A percentile compares a stretch with the other conserved stretches of the same genome.
Conservation (phyloP, 2,113 vertebrate species). For the Pyrgilauda ruficollis region DNA sequence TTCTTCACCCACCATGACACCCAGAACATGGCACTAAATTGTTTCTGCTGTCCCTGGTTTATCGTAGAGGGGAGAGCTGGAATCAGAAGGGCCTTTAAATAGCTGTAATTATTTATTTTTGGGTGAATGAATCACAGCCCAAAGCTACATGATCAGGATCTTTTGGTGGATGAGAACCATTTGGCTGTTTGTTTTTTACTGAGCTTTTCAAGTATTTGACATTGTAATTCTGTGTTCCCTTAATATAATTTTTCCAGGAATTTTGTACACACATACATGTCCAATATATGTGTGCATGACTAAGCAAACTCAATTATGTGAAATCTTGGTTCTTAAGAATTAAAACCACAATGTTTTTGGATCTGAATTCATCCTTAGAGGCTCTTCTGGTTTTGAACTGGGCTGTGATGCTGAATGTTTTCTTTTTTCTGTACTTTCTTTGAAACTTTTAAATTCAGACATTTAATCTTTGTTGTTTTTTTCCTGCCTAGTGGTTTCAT, state of each 20-base stretch:
- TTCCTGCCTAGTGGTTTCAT: not conserved
- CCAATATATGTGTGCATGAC: not conserved
- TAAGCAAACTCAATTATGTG: not conserved
- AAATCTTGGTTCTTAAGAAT: not conserved
- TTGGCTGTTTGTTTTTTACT: not conserved
- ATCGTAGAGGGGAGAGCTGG: not conserved
- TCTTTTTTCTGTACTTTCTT: not conserved
- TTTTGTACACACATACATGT: not conserved
- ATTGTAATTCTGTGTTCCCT: not conserved
- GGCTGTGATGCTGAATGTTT: not conserved
- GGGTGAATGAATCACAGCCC: slow-evolving; percentile 30
- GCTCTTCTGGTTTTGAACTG: not conserved
- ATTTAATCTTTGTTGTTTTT: not conserved
- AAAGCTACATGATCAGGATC: not conserved
- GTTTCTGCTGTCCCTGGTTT: not conserved
- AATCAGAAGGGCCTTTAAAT: slow-evolving; percentile 25
- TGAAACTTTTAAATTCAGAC: not conserved
- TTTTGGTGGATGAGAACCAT: slow-evolving; percentile 3
- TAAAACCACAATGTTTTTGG: not conserved
- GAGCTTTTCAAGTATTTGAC: not conserved
- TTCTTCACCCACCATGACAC: not conserved
- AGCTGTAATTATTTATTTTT: slow-evolving; percentile 56
- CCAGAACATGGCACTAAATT: not conserved
- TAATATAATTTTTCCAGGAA: not conserved
- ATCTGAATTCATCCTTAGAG: not conserved